Percentiles rank a stretch among this genome's conserved stretches.
Conservation (phyloP, 2,888 invertebrate genomes). For the Scaptomyza polygonia region DNA sequence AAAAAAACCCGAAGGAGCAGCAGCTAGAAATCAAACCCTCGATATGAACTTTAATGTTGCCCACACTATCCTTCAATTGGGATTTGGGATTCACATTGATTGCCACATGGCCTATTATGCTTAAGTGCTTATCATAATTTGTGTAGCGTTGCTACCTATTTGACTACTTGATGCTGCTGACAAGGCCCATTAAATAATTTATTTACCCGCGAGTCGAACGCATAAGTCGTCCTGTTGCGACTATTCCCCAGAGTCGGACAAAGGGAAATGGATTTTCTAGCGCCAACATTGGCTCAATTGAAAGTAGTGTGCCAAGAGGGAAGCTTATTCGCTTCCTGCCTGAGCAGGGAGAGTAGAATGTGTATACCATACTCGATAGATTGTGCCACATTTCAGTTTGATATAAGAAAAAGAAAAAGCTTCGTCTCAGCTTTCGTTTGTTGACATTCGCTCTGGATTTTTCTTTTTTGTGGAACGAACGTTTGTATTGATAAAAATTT, state of each 20-base stretch:
- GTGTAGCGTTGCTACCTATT: conserved; percentile 27
- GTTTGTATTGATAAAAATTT: not conserved
- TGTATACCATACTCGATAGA: not conserved
- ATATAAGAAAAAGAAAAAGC: conserved; percentile 4
- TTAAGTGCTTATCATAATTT: conserved; percentile 79
- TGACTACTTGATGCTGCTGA: conserved; percentile 7
- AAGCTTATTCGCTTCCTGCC: not conserved
- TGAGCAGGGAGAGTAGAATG: no score
- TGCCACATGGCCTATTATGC: conserved; percentile 70
- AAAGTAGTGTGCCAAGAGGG: conserved; percentile 26
- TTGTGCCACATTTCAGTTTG: conserved; percentile 10
- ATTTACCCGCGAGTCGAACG: conserved; percentile 28
- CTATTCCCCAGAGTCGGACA: conserved; percentile 51
- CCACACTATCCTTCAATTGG: conserved; percentile 34
- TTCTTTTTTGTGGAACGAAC: not conserved
- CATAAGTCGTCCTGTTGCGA: conserved; percentile 55
- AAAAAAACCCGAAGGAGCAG: not conserved
- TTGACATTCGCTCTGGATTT: conserved; percentile 1
- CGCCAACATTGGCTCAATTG: conserved; percentile 22
- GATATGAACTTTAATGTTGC: conserved; percentile 49
- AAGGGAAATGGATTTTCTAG: conserved; percentile 60
- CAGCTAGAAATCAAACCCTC: conserved; percentile 5
- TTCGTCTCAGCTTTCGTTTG: conserved; percentile 31
- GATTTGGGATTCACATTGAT: conserved; percentile 62
- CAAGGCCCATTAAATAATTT: conserved; percentile 41